Percentiles rank a stretch among this genome's conserved stretches.
Evolutionary conservation across 2,888 invertebrate genomes (phyloP).

Genomic region (Diarsia mendica): DNA sequence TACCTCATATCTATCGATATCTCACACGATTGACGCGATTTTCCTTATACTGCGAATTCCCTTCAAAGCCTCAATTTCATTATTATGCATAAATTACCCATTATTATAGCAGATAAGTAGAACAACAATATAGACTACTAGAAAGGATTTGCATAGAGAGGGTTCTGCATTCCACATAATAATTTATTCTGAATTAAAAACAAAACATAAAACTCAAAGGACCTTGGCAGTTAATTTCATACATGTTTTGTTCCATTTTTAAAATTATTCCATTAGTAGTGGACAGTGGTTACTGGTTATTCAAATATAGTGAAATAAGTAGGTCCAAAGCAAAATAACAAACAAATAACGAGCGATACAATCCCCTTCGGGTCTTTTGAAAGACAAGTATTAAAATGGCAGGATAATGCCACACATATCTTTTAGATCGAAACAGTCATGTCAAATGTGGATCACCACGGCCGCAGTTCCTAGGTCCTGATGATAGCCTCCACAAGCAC

Average conservation of each 20-base stretch:
- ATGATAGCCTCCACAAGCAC: not conserved
- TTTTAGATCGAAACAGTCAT: not conserved
- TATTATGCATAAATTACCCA: not conserved
- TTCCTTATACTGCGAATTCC: slow-evolving; percentile 14
- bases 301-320: no score
- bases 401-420: not conserved
- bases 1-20: slow-evolving; percentile 8
- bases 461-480: not conserved
- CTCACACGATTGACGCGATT: slow-evolving; percentile 4
- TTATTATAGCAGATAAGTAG: not conserved
- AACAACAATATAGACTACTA: not conserved
- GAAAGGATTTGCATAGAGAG: not conserved
- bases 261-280: no score
- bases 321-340: no score
- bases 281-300: no score
- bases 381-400: not conserved
- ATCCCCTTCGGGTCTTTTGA: not conserved
- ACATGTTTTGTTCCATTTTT: no score
- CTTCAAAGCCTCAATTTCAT: slow-evolving; percentile 3
- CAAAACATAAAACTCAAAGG: not conserved
- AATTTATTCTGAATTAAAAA: not conserved
- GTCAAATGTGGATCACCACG: not conserved
- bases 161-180: slow-evolving; percentile 10
- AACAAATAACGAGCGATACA: not conserved
- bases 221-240: no score